Conservation (phyloP, 2,113 vertebrate species). For the Cynopterus brachyotis region DNA sequence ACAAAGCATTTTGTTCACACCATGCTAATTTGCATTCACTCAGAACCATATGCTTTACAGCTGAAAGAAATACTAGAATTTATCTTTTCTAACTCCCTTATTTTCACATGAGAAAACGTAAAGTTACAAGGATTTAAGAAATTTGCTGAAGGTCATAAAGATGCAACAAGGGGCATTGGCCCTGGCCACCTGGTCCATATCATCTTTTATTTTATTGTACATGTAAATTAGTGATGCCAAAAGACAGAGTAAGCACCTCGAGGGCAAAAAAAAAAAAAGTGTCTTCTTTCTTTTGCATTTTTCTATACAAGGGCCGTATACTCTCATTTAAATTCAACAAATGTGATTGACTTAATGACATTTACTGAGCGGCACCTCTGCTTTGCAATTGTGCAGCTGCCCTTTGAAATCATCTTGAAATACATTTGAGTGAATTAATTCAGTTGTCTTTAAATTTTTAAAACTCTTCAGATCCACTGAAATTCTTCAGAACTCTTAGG, state of each 20-base stretch:
- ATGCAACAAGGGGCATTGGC: background rate
- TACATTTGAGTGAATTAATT: background rate
- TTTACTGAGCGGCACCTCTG: background rate
- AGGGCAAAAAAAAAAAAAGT: background rate
- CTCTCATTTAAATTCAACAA: constrained; percentile 27
- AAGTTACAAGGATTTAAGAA: background rate
- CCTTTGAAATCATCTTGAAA: constrained; percentile 2
- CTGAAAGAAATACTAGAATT: constrained; percentile 29
- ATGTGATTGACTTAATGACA: background rate
- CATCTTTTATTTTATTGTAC: background rate
- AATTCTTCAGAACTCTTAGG: background rate
- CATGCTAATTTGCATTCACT: constrained; percentile 36
- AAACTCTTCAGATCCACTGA: background rate
- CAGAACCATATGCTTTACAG: constrained; percentile 25
- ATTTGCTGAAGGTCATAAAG: constrained; percentile 4
- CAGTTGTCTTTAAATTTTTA: background rate
- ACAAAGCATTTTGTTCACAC: constrained; percentile 55
- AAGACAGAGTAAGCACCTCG: background rate
- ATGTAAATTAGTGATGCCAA: background rate
- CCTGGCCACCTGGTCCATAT: background rate
- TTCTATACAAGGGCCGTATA: background rate
- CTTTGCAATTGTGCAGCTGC: background rate
- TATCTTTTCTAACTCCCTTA: constrained; percentile 13
- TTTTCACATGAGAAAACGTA: constrained; percentile 17
- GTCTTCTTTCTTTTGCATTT: background rate